A percentile compares a stretch with the other conserved stretches of the same genome.
Evolutionary conservation across 1,140 invertebrate species (phyloP).

Genomic region (Gryllus bimaculatus): DNA sequence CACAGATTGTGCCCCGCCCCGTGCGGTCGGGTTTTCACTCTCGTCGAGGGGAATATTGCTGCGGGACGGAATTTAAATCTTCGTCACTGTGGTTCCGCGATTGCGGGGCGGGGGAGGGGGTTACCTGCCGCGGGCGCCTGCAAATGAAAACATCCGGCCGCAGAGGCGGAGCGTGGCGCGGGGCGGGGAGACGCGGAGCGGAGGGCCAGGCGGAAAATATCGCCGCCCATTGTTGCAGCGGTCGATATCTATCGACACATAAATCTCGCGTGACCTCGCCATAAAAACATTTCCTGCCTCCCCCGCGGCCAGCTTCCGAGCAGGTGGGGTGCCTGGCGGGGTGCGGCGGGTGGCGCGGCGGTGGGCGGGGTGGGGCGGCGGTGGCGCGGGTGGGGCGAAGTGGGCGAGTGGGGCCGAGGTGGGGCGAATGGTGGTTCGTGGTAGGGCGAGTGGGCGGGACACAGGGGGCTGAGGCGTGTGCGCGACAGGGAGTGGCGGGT

Average conservation of each 20-base stretch:
- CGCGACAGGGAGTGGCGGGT: too few species aligned
- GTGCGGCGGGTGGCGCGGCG: too few species aligned
- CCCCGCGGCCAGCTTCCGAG: background rate
- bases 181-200: too few species aligned
- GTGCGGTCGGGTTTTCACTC: too few species aligned
- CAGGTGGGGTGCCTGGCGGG: background rate
- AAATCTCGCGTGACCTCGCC: background rate
- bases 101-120: background rate
- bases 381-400: too few species aligned
- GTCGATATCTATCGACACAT: slow-evolving; percentile 1
- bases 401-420: too few species aligned
- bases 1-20: too few species aligned
- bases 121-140: background rate
- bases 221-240: background rate
- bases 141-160: background rate
- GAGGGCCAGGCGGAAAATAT: background rate
- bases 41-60: background rate
- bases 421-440: too few species aligned
- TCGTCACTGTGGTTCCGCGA: background rate
- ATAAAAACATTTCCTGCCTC: background rate
- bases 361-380: too few species aligned
- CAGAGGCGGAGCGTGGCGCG: too few species aligned
- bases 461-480: too few species aligned
- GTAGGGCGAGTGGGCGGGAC: too few species aligned
- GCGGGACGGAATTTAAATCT: background rate